Percentiles rank a stretch among this genome's conserved stretches.
Conservation (phyloP, 1,140 invertebrate genomes). For the Potamilus streckersoni region DNA sequence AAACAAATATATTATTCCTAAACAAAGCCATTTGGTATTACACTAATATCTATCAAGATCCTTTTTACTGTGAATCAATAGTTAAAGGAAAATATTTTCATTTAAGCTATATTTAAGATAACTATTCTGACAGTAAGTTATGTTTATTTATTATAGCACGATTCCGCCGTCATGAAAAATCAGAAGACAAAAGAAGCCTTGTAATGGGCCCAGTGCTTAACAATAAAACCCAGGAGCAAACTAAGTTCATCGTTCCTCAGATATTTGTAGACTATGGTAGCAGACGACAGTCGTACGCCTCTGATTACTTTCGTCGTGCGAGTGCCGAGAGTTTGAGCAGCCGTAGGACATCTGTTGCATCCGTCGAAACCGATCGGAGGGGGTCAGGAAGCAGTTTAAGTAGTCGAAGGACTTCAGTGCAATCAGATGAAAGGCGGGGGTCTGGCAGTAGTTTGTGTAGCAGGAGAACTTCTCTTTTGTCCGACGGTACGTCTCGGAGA, state of each 20-base stretch:
- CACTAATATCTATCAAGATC: too few species aligned
- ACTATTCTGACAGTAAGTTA: too few species aligned
- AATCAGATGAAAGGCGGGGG: slow-evolving; percentile 45
- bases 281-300: slow-evolving; percentile 49
- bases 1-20: too few species aligned
- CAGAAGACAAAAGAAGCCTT: slow-evolving; percentile 50
- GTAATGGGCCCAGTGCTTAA: slow-evolving; percentile 49
- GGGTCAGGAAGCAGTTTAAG: slow-evolving; percentile 50
- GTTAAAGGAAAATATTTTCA: too few species aligned
- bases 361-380: slow-evolving; percentile 34
- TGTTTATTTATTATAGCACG: slow-evolving; percentile 8
- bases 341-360: slow-evolving; percentile 32
- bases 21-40: too few species aligned
- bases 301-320: slow-evolving; percentile 30
- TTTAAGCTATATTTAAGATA: too few species aligned
- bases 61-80: too few species aligned
- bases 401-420: slow-evolving; percentile 48
- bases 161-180: slow-evolving; percentile 15
- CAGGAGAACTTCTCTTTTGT: slow-evolving; percentile 48
- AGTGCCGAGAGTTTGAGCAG: slow-evolving; percentile 35
- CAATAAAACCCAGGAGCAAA: slow-evolving; percentile 44
- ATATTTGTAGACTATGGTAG: slow-evolving; percentile 58
- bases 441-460: slow-evolving; percentile 50
- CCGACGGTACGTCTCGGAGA: slow-evolving; percentile 43
- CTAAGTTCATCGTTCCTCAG: slow-evolving; percentile 54